A percentile compares a stretch with the other conserved stretches of the same genome.
These are phyloP conservation scores for Agrochola circellaris DNA, from an alignment of 2,888 invertebrate genomes.

Conservation along the genomic window DNA sequence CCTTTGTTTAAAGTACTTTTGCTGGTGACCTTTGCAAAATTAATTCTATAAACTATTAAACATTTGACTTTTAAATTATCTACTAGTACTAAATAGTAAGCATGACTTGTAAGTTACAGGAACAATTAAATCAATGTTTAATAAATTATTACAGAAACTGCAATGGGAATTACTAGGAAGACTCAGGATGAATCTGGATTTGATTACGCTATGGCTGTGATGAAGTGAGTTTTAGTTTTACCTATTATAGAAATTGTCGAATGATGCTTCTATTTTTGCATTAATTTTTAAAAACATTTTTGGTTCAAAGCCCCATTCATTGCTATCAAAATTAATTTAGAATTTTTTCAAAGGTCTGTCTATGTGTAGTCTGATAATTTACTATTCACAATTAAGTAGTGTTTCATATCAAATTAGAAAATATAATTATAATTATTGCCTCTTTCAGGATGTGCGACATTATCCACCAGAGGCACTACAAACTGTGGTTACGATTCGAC, in stretches of 20 bases:
- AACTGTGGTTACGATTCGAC: slow-evolving; percentile 93
- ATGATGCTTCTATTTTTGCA: neutral
- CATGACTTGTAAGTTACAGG: slow-evolving; percentile 34
- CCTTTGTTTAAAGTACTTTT: neutral
- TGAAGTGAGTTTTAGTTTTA: slow-evolving; percentile 89
- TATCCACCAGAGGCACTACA: slow-evolving; percentile 94
- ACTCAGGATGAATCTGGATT: slow-evolving; percentile 93
- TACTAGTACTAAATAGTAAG: slow-evolving; percentile 5
- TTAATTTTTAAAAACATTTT: neutral
- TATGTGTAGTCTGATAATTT: neutral
- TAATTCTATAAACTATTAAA: slow-evolving; percentile 9
- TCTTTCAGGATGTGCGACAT: slow-evolving; percentile 93
- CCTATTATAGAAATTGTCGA: neutral
- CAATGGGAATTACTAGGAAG: slow-evolving; percentile 95
- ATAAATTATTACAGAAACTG: slow-evolving; percentile 92
- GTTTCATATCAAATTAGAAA: neutral
- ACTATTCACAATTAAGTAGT: neutral
- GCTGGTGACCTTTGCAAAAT: slow-evolving; percentile 14
- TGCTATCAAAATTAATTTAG: neutral
- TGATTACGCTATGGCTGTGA: slow-evolving; percentile 96
- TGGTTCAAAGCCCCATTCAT: neutral
- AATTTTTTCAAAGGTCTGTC: neutral
- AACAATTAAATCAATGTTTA: neutral
- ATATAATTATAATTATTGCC: neutral
- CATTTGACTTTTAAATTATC: slow-evolving; percentile 41